These are phyloP conservation scores for Agrotis segetum DNA, from an alignment of 2,888 invertebrate species.

Conservation along the genomic window DNA sequence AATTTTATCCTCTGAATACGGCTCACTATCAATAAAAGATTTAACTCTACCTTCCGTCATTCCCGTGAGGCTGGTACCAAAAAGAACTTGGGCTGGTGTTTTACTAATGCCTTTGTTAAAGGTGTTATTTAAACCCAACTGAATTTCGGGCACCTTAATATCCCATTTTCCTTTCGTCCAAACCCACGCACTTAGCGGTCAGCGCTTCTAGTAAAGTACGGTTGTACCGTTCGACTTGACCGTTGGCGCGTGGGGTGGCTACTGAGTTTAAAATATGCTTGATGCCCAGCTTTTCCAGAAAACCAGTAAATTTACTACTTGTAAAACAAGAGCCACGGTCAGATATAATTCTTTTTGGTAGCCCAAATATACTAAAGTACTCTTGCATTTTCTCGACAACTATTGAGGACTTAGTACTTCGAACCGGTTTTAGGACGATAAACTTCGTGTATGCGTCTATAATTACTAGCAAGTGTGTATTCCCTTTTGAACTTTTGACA, in stretches of 20 bases:
- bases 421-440: no score
- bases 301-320: background rate
- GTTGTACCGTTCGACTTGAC: constrained; percentile 1
- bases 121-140: no score
- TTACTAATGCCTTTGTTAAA: no score
- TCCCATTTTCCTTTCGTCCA: constrained; percentile 3
- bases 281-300: background rate
- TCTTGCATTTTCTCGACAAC: background rate
- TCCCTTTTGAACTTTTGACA: no score
- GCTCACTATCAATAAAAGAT: no score
- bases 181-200: constrained; percentile 1
- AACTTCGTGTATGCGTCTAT: no score
- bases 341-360: background rate
- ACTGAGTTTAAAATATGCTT: background rate
- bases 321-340: background rate
- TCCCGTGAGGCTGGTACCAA: no score
- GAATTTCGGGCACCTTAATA: constrained; percentile 1
- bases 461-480: no score
- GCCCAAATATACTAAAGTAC: background rate
- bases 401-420: background rate
- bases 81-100: no score
- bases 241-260: constrained; percentile 3
- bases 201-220: background rate
- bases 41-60: no score
- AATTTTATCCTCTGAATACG: no score